Conservation (phyloP, 2,888 invertebrate species). For the Acanthosepion esculentum region DNA sequence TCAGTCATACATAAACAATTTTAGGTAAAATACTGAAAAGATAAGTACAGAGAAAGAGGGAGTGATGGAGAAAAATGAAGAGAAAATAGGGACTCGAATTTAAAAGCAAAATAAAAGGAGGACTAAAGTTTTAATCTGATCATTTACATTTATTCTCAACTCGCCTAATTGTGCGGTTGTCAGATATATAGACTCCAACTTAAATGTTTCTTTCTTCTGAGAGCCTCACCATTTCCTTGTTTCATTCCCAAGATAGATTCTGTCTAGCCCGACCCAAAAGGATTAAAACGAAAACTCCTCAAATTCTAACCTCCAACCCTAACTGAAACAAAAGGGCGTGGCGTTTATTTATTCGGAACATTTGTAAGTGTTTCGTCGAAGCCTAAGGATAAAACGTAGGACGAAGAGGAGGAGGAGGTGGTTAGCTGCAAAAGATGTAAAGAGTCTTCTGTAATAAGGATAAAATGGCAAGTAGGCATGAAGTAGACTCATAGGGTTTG, state of each 20-base stretch:
- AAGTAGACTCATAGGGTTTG: not conserved
- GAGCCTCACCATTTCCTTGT: not conserved
- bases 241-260: conserved; percentile 2
- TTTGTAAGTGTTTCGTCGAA: not conserved
- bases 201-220: not conserved
- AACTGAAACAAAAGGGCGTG: conserved; percentile 6
- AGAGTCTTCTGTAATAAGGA: not conserved
- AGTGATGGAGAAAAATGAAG: too few relatives aligned
- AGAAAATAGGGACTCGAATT: not conserved
- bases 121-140: not conserved
- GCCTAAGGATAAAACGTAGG: not conserved
- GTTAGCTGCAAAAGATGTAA: not conserved
- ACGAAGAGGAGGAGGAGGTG: not conserved
- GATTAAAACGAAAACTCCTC: not conserved
- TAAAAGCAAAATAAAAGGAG: not conserved
- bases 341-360: conserved; percentile 33
- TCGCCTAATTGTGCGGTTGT: not conserved
- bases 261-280: not conserved
- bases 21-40: too few relatives aligned
- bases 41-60: too few relatives aligned
- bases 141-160: not conserved
- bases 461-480: not conserved
- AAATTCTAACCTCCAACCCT: not conserved
- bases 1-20: too few relatives aligned
- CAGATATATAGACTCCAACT: not conserved